A percentile compares a stretch with the other conserved stretches of the same genome.
Conservation (phyloP, 2,797 vertebrate genomes). For the Merluccius polli region DNA sequence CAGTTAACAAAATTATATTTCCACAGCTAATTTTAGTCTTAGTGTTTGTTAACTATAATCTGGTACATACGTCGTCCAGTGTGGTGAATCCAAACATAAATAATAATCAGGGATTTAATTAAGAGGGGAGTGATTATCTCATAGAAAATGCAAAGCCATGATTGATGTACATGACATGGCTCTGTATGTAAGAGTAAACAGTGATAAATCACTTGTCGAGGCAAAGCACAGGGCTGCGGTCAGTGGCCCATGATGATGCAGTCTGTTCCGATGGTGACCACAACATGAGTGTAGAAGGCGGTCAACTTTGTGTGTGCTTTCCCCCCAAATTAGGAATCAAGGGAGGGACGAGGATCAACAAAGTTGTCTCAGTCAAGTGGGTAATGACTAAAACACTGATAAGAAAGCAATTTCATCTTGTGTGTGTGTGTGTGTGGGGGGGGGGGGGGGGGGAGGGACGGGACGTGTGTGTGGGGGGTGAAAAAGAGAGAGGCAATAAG, state of each 20-base stretch:
- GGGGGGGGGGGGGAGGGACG: too few relatives aligned
- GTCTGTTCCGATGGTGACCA: not conserved
- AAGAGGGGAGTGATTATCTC: not conserved
- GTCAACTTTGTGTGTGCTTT: slow-evolving; percentile 33
- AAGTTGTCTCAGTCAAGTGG: slow-evolving; percentile 16
- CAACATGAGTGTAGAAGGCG: not conserved
- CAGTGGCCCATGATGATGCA: not conserved
- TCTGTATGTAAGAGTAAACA: not conserved
- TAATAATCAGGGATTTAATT: not conserved
- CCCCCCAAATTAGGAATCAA: slow-evolving; percentile 25
- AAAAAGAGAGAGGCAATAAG: too few relatives aligned
- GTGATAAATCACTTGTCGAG: not conserved
- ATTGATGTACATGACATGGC: not conserved
- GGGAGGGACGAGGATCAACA: slow-evolving; percentile 39
- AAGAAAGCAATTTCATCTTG: slow-evolving; percentile 47
- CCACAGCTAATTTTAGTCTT: too few relatives aligned
- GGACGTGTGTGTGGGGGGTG: slow-evolving; percentile 12
- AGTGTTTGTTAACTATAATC: too few relatives aligned
- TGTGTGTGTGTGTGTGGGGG: too few relatives aligned
- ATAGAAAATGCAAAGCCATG: not conserved
- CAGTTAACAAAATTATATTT: too few relatives aligned
- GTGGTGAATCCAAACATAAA: too few relatives aligned
- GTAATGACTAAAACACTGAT: slow-evolving; percentile 44
- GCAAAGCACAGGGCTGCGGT: not conserved
- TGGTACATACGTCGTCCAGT: too few relatives aligned